Evolutionary conservation across 1,140 invertebrate genomes (phyloP).

Genomic region (Campoletis sonorensis): DNA sequence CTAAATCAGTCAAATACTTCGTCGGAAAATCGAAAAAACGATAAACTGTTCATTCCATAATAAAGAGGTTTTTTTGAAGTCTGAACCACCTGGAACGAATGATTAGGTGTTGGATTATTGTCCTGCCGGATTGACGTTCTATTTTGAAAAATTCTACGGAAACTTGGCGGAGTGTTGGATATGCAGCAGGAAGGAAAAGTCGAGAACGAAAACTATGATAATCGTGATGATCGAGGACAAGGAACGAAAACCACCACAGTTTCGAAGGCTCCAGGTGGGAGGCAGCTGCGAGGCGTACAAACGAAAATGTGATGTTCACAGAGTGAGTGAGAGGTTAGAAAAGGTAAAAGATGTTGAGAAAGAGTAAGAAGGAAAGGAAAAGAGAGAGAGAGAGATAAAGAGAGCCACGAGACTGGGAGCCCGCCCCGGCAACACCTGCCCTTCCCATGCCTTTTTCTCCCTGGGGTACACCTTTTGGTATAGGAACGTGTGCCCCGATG

Average conservation of each 20-base stretch:
- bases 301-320: conserved; percentile 12
- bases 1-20: too few relatives aligned
- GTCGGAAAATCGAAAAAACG: too few relatives aligned
- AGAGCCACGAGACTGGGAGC: conserved; percentile 29
- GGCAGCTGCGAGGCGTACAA: conserved; percentile 68
- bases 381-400: conserved; percentile 1
- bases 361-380: neutral
- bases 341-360: neutral
- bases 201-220: neutral
- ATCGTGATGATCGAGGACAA: neutral
- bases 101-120: neutral
- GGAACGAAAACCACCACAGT: conserved; percentile 40
- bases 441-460: conserved; percentile 55
- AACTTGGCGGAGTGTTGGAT: neutral
- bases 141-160: neutral
- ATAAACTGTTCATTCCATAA: too few relatives aligned
- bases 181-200: neutral
- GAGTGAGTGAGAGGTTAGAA: neutral
- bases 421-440: conserved; percentile 64
- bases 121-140: neutral
- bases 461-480: conserved; percentile 41
- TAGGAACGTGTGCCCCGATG: conserved; percentile 35
- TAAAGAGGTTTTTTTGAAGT: neutral
- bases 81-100: neutral
- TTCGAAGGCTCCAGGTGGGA: conserved; percentile 67